Evolutionary conservation across 2,797 vertebrate species (phyloP), one percentile per base, ranked within the genome.

Genomic region (Anguilla anguilla): DNA sequence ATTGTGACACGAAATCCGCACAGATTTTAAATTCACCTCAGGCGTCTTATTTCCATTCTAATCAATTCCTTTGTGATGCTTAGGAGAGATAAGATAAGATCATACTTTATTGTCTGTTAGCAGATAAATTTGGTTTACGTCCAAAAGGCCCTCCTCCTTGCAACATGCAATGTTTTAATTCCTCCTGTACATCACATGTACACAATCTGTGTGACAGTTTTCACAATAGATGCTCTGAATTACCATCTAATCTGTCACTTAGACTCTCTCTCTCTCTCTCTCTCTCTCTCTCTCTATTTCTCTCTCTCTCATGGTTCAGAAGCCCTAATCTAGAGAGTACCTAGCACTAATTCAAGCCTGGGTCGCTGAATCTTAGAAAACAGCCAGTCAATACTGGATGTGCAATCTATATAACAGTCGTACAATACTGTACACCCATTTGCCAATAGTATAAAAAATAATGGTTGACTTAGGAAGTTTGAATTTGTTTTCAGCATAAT

Each of bases 31-130:
- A 28, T 22, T 39, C n/a, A 3, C 59, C 86, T 87, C 86, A 83
- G 49, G 86, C 49, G 46, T 69, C 59, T 49, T 17, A 83, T 83
- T 87, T 69, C 43, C 61, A 59, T 87, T 84, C 64, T 53, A 87
- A 87, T 87, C 86, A 35, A 72, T 87, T 64, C 86, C 31, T 57
- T 72, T 85, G 39, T 46, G 84, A 61, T 46, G 31, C 59, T 67
- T 43, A 85, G 61, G 59, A 85, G 84, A 51, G 86, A 83, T 64
- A 67, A 83, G 82, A 13, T 72, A 53, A 39, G 61, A 84, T 84
- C 43, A 82, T 82, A 22, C 79, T 82, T 82, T 77, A 77, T 77
- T 82, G 79, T 82, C 22, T 82, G 79, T 51, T 49, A 82, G 19
- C 22, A 82, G 19, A 49, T 7, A 82, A 82, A 31, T 19, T 17